Evolutionary conservation across 2,113 vertebrate species (phyloP), one percentile per base, ranked within the genome.

Genomic region (Datnioides undecimradiatus): DNA sequence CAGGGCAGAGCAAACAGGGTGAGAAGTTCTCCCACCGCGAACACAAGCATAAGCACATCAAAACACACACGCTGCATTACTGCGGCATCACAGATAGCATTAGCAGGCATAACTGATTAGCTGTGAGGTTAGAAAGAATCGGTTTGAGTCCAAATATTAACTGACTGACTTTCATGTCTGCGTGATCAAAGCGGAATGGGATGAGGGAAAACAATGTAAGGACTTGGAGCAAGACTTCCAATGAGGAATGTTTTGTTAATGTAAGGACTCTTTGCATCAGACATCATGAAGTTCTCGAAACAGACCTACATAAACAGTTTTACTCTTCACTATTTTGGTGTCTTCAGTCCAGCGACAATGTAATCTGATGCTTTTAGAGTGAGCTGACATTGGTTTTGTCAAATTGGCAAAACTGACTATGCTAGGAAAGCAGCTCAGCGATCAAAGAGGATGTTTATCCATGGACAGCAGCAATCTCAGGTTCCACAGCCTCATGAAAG

Each of bases 1-100:
- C 73, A 75, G 85, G 76, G 75, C 75, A 63, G 21, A 79, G 71
- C 76, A 74, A 85, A 84, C 51, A 2, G 63, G 59, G 40, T 79
- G 52, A 76, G 72, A 78, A 58, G 78, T 85, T 76, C 23, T 23
- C 10, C 23, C 14, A 25, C 54, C 62, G 58, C 13, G 52, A 31
- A 66, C 41, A 33, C 17, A 0, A 51, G 33, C 60, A 34, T 43
- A 34, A 74, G 69, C 46, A 76, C 54, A 74, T 55, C n/a, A 31
- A 58, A 40, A 73, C 27, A 55, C 36, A 65, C 57, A 43, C 57
- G 12, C 19, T 14, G 33, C 58, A 54, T 67, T 4, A 52, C 62
- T 40, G 43, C 38, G n/a, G 63, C 21, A 27, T 51, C 48, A 19
- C 23, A 38, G 43, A 43, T 10, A 65, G 62, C 51, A 74, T 86